phyloP scores from a whole-genome alignment of 2,113 vertebrate genomes.

The Chionodraco myersi region DNA sequence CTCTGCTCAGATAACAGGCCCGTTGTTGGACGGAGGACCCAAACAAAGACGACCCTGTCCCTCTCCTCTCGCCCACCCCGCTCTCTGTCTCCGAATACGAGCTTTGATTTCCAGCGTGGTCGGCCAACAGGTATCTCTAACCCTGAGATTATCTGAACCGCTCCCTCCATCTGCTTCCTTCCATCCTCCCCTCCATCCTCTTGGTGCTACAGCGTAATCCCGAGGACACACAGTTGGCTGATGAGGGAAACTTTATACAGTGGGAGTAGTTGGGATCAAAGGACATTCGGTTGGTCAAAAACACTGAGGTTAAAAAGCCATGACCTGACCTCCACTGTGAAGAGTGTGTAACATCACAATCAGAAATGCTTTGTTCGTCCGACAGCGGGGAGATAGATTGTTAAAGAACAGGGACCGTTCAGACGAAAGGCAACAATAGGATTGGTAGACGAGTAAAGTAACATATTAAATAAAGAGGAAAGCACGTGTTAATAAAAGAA shows the following conservation, averaged over 20 bases:
- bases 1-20: slow-evolving; percentile 78
- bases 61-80: slow-evolving; percentile 50
- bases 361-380: no score
- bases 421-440: no score
- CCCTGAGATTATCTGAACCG: slow-evolving; percentile 71
- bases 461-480: no score
- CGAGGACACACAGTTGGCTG: slow-evolving; percentile 63
- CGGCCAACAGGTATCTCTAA: slow-evolving; percentile 76
- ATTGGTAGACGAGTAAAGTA: no score
- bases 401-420: no score
- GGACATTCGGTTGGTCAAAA: slow-evolving; percentile 19
- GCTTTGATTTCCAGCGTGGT: slow-evolving; percentile 82
- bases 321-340: slow-evolving; percentile 21
- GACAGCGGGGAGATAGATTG: no score
- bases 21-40: slow-evolving; percentile 73
- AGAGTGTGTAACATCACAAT: no score
- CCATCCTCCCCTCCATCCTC: slow-evolving; percentile 49
- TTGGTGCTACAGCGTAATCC: slow-evolving; percentile 56
- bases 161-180: slow-evolving; percentile 28
- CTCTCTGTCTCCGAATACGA: slow-evolving; percentile 61
- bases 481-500: no score
- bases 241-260: slow-evolving; percentile 75
- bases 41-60: slow-evolving; percentile 85
- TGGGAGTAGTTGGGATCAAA: slow-evolving; percentile 64
- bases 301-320: slow-evolving; percentile 22